Base-by-base conservation (phyloP, 2,888 invertebrate genomes). In the Stramonita haemastoma region DNA sequence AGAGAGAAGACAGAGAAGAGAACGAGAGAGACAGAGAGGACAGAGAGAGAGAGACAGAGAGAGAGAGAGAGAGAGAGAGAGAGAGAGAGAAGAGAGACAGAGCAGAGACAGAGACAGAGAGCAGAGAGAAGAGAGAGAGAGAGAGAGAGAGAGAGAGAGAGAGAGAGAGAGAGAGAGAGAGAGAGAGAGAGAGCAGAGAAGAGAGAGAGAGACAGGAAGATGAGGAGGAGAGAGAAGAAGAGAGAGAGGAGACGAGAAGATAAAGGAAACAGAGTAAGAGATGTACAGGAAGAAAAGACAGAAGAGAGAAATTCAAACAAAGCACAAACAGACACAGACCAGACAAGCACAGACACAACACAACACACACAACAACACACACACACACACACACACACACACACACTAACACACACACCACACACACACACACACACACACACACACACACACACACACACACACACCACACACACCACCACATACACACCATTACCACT, bases 361-460 rank as follows among this genome's bases (percentile, higher is more conserved):
- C 11, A 13, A 8, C 73, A 73, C n/a, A n/a, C 73, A 73, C 73
- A 73, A 2, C 4, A 13, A 73, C 73, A 73, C 73, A 73, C 73
- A 73, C n/a, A 73, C 73, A 73, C 73, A 73, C n/a, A n/a, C 66
- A 66, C 66, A 66, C 66, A 66, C 66, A 66, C 66, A 66, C 66
- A 6, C 66, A 66, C 66, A 22, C 66, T 6, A 4, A 66, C 66
- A 66, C 66, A 66, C 66, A 73, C n/a, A 73, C 22, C 60, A 66
- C 66, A 22, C 66, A 66, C 66, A 66, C 66, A 66, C 66, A 66
- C 66, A 73, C n/a, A 73, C 22, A 73, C 22, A 73, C 22, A 73
- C 22, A 73, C 22, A 73, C 11, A 73, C 22, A 73, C 22, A 73
- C 22, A 73, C n/a, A 73, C 22, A 73, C 73, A 73, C 73, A 73